Percentiles rank a stretch among this genome's conserved stretches.
Evolutionary conservation across 1,140 invertebrate species (phyloP).

Genomic region (Ceratoteleas bidentatus): DNA sequence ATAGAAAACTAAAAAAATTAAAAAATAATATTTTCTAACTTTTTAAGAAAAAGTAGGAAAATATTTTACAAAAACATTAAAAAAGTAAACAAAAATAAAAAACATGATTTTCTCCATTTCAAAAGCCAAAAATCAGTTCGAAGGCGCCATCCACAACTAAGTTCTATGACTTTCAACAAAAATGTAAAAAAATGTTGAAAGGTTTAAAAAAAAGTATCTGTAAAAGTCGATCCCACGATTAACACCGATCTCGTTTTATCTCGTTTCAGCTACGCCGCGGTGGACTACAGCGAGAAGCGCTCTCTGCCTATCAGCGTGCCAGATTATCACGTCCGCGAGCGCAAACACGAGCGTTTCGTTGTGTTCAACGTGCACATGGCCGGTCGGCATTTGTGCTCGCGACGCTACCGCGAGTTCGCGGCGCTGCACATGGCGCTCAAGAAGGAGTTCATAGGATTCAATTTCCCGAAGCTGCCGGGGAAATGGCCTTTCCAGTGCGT

Average conservation of each 20-base stretch:
- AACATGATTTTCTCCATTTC: too few relatives aligned
- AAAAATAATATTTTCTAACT: too few relatives aligned
- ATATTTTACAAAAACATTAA: too few relatives aligned
- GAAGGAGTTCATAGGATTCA: slow-evolving; percentile 98
- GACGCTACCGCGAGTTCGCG: slow-evolving; percentile 97
- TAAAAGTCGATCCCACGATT: slow-evolving; percentile 7
- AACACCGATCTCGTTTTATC: slow-evolving; percentile 62
- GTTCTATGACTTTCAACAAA: too few relatives aligned
- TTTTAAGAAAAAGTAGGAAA: too few relatives aligned
- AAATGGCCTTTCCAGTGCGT: slow-evolving; percentile 97
- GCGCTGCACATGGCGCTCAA: slow-evolving; percentile 94
- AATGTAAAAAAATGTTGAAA: too few relatives aligned
- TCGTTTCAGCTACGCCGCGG: slow-evolving; percentile 88
- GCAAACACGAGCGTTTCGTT: slow-evolving; percentile 94
- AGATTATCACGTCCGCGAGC: slow-evolving; percentile 92
- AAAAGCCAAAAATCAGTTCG: too few relatives aligned
- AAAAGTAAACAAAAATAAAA: too few relatives aligned
- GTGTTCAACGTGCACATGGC: slow-evolving; percentile 99
- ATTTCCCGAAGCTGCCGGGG: slow-evolving; percentile 98
- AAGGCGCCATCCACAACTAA: too few relatives aligned
- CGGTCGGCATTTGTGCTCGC: slow-evolving; percentile 96
- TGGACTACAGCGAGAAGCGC: slow-evolving; percentile 99
- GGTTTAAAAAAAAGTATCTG: too few relatives aligned
- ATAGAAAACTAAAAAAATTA: too few relatives aligned
- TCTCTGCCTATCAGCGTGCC: slow-evolving; percentile 99